These are phyloP conservation scores for Ryuthela nishihirai DNA, from an alignment of 2,888 invertebrate genomes.

Conservation along the genomic window DNA sequence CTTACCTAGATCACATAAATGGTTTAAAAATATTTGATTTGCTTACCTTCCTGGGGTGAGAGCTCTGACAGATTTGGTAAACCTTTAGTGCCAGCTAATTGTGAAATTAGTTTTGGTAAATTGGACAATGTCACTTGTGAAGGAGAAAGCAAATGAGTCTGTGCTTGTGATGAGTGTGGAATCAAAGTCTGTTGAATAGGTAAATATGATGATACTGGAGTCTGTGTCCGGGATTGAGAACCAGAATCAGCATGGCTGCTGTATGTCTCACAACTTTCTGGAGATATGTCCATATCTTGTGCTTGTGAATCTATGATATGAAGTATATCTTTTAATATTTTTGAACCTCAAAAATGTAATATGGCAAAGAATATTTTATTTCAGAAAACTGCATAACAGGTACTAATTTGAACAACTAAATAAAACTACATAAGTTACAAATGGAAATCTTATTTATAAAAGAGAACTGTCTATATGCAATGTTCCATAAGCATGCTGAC, in stretches of 20 bases:
- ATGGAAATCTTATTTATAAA: too few species aligned
- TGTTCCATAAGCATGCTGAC: too few species aligned
- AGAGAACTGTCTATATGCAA: too few species aligned
- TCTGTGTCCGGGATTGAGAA: conserved; percentile 5
- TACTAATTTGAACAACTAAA: too few species aligned
- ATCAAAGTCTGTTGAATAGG: background rate
- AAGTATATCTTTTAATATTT: too few species aligned
- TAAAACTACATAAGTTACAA: too few species aligned
- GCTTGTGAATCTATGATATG: too few species aligned
- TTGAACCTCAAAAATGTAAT: too few species aligned
- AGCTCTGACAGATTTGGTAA: conserved; percentile 57
- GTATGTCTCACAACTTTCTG: conserved; percentile 22
- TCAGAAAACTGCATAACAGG: too few species aligned
- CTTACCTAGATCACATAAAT: too few species aligned
- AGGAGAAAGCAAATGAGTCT: conserved; percentile 36
- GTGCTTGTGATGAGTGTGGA: conserved; percentile 12
- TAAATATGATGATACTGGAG: background rate
- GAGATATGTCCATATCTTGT: conserved; percentile 29
- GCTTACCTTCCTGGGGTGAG: conserved; percentile 55
- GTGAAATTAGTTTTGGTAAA: conserved; percentile 52
- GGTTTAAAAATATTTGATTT: too few species aligned
- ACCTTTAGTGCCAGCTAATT: conserved; percentile 43
- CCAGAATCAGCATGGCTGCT: conserved; percentile 9
- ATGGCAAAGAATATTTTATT: too few species aligned
- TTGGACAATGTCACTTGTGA: conserved; percentile 52